Evolutionary conservation across 2,113 vertebrate genomes (phyloP).

Genomic region (Argyrosomus japonicus): DNA sequence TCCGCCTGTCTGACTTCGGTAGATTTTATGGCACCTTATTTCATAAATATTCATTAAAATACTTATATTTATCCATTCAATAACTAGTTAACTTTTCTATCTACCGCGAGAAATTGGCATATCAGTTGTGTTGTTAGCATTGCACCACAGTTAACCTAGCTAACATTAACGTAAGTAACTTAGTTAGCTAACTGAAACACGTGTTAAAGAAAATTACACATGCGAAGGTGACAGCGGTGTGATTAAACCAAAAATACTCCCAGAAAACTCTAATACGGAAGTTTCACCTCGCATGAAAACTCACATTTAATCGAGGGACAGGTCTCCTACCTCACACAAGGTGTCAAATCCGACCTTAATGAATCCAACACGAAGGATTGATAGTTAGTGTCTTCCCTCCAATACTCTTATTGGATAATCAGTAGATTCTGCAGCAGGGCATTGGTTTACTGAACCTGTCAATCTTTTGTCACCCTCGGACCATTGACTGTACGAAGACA

Average conservation of each 20-base stretch:
- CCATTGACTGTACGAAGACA: too few relatives aligned
- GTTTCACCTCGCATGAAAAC: background rate
- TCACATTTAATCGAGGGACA: background rate
- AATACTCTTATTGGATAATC: conserved; percentile 25
- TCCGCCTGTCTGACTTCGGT: too few relatives aligned
- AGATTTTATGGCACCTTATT: background rate
- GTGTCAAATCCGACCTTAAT: background rate
- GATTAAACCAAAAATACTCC: too few relatives aligned
- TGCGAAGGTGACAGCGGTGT: background rate
- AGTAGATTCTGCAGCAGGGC: background rate
- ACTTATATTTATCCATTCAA: too few relatives aligned
- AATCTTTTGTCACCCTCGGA: conserved; percentile 44
- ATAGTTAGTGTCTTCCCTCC: background rate
- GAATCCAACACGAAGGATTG: accelerated
- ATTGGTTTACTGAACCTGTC: conserved; percentile 61
- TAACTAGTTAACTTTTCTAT: background rate
- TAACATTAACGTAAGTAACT: background rate
- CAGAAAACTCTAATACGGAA: background rate
- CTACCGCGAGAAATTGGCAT: background rate
- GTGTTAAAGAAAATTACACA: background rate
- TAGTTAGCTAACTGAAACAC: background rate
- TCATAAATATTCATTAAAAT: background rate
- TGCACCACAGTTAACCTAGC: background rate
- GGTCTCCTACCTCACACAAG: accelerated
- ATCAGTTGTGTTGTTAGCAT: background rate